Evolutionary conservation across 2,888 invertebrate species (phyloP), one percentile per base, ranked within the genome.

Genomic region (Timandra comae): DNA sequence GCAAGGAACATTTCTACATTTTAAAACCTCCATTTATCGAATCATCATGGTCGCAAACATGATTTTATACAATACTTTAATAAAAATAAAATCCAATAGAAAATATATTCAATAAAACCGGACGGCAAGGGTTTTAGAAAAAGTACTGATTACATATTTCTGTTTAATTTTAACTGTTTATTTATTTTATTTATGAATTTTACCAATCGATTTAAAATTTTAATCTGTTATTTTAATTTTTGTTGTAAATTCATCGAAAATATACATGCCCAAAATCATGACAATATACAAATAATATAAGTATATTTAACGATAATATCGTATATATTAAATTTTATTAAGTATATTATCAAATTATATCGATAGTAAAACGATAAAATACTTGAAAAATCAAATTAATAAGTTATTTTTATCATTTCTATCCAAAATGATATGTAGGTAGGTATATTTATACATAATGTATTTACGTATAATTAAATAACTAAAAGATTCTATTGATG

Each of bases 211-310:
- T n/a, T 38, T 32, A 38, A 45, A 44, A 45, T 35, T 39, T 46
- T 46, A 46, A 50, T 46, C 32, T 37, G 37, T 48, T 38, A 43
- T 48, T 44, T 43, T 43, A 45, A 49, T 46, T 41, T 37, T 33
- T 37, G 53, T 64, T 74, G 74, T 77, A 76, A 72, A 77, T 56
- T 60, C 63, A 55, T 76, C 76, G 63, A 76, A 77, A 76, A 77
- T 70, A 69, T 70, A 63, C 68, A 58, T 56, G 61, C 65, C 57
- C 43, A 60, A 65, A 58, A 43, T 46, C 44, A 49, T 53, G 44
- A 50, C 46, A 46, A 34, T 39, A 27, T 41, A 32, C 42, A 47
- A 52, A 25, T 28, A 38, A 36, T 43, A 46, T 50, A 41, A 41
- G 3, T 21, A 24, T 11, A 27, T 32, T 8, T 26, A 31, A 31